Base-by-base conservation (phyloP, 2,888 invertebrate genomes). In the Epistrophe grossulariae region DNA sequence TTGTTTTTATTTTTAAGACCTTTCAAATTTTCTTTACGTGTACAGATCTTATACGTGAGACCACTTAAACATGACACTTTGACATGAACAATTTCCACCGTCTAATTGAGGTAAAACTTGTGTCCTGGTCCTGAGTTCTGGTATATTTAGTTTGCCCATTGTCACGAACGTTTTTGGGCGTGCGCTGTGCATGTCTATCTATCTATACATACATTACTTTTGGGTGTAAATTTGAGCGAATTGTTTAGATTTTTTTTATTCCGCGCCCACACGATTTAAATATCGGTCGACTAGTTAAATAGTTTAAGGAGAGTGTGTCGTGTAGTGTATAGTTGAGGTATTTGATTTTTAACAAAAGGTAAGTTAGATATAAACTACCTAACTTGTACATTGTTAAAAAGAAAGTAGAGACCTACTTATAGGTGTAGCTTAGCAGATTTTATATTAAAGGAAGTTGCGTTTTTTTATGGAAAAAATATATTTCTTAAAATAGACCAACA, bases 41-140 rank as follows among this genome's bases (percentile, higher is more conserved):
- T 52, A 28, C 13, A 68, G 57, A 73, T 62, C 78, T 81, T 52
- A 64, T 79, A 52, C 66, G 71, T 28, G 64, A 38, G 59, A 81
- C 73, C 85, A 85, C 85, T 79, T 81, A 66, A 78, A 81, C 85
- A 85, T 81, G 85, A 81, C 78, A 74, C 81, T 74, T 64, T 81
- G 81, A 82, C 81, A 81, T 78, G 78, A 81, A 81, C 81, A 85
- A 81, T 81, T 81, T 85, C 70, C 73, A 78, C 50, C 70, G 62
- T 81, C 81, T 85, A 81, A 85, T 85, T 81, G 84, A 81, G 73
- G 81, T 73, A 73, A 35, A 35, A 78, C 81, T 62, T 68, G 73
- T 73, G 74, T 62, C 68, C 66, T 48, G 48, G 76, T 72, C 71
- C 72, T 73, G 19, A 28, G 28, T 48, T 40, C 28, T 70, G 35